Conservation (phyloP, 2,888 invertebrate genomes). For the Syrista parreyssii region DNA sequence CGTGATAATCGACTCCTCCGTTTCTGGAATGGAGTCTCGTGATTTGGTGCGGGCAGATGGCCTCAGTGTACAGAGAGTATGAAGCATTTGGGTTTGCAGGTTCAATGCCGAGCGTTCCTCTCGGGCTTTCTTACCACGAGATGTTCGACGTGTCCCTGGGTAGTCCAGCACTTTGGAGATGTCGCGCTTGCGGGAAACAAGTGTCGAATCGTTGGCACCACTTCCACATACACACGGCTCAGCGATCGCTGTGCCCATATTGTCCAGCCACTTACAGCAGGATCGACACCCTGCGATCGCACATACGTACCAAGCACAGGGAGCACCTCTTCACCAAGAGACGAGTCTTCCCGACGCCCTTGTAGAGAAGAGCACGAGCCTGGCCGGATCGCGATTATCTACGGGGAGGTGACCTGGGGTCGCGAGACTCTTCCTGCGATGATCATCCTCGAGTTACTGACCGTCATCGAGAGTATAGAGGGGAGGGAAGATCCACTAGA, state of each 20-base stretch:
- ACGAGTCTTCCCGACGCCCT: constrained; percentile 27
- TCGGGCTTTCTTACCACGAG: constrained; percentile 80
- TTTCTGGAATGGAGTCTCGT: neutral
- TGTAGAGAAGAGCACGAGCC: constrained; percentile 43
- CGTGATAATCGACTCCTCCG: neutral
- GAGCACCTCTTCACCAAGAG: constrained; percentile 66
- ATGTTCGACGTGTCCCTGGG: constrained; percentile 82
- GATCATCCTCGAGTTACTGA: neutral
- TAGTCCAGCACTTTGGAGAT: constrained; percentile 82
- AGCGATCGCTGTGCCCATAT: constrained; percentile 84
- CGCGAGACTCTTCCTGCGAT: constrained; percentile 20
- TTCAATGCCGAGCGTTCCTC: constrained; percentile 59
- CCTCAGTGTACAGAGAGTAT: constrained; percentile 36
- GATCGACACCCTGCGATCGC: constrained; percentile 86
- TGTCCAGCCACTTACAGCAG: constrained; percentile 89
- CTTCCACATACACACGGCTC: constrained; percentile 85
- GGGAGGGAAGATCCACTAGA: neutral
- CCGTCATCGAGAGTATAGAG: neutral
- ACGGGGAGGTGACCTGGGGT: constrained; percentile 52
- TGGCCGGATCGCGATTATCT: constrained; percentile 37
- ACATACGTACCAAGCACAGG: constrained; percentile 81
- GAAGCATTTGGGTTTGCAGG: constrained; percentile 61
- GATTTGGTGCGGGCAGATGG: neutral
- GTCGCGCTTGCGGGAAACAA: constrained; percentile 86
- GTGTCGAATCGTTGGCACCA: constrained; percentile 91